Evolutionary conservation across 1,140 invertebrate species (phyloP), one percentile per base, ranked within the genome.

Genomic region (Sitophilus oryzae): DNA sequence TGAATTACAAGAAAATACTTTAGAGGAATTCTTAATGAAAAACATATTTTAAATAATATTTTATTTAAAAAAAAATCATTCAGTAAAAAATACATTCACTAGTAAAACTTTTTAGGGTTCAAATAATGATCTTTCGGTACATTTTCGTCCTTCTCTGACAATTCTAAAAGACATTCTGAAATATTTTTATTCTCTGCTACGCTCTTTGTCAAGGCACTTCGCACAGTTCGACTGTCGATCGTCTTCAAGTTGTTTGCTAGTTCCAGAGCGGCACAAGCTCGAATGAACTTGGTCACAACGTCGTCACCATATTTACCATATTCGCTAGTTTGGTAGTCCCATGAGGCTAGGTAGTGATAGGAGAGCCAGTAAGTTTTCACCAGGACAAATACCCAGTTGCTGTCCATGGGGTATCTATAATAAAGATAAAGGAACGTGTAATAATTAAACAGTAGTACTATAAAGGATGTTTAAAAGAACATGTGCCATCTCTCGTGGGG

Each of bases 251-350:
- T 68, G 0, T 71, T 73, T 1, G 83, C 79, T 43, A 79, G 67
- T 0, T 82, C 82, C 2, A 89, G 61, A 0, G 82, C 80, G 0
- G 79, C 79, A 61, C 77, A 86, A 0, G 86, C 74, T 11, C 82
- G 77, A 11, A 90, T 82, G 47, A 87, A 77, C 1, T 79, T 75
- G 0, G 84, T 80, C 0, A 76, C 76, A 37, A 74, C 82, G 1
- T 85, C 86, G 0, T 63, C 67, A 9, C 80, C 79, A 62, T 91
- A 91, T 22, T 77, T 77, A 0, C 88, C 87, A 49, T 79, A 89
- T 72, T 91, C 88, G 6, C 82, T 82, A 11, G 77, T 82, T 64
- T 86, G 85, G 68, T 86, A 90, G 56, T 91, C 88, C 73, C 80
- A 82, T 0, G 86, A 83, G 2, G 86, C 63, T 1, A 88, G 60